phyloP scores from a whole-genome alignment of 2,888 invertebrate genomes.

The Encarsia formosa region DNA sequence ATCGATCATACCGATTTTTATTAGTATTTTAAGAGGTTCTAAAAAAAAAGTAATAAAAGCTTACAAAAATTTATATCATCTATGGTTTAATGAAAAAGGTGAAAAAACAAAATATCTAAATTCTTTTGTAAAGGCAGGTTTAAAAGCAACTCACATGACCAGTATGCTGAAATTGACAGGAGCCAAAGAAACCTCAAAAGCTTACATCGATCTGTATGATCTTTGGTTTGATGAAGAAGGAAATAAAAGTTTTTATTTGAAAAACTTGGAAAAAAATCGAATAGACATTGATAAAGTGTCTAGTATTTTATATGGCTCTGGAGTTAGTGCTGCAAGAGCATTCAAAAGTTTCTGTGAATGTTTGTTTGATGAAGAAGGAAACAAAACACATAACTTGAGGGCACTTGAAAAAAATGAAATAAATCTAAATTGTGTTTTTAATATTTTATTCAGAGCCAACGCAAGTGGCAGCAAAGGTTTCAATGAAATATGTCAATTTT shows the following conservation, averaged over 20 bases:
- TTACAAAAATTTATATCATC: slow-evolving; percentile 38
- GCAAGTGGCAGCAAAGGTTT: neutral
- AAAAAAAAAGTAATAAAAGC: slow-evolving; percentile 32
- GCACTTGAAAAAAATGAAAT: neutral
- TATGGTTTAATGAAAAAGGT: slow-evolving; percentile 33
- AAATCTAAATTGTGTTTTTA: neutral
- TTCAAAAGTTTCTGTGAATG: neutral
- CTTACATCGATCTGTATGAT: neutral
- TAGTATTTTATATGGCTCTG: neutral
- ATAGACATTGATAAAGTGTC: neutral
- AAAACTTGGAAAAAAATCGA: neutral
- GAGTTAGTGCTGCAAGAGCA: neutral
- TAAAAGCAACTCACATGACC: slow-evolving; percentile 21
- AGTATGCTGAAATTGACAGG: slow-evolving; percentile 32
- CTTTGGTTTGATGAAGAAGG: neutral
- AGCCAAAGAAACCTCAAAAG: no score
- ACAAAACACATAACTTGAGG: neutral
- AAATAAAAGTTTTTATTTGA: neutral
- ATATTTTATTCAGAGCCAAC: neutral
- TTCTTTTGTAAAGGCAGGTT: slow-evolving; percentile 3
- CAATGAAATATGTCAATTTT: neutral
- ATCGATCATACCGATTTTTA: slow-evolving; percentile 30
- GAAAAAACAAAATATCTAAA: slow-evolving; percentile 26
- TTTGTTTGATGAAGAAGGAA: neutral
- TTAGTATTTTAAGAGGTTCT: slow-evolving; percentile 33